Base-by-base conservation (phyloP, 2,797 vertebrate genomes). In the Sylvia borin region DNA sequence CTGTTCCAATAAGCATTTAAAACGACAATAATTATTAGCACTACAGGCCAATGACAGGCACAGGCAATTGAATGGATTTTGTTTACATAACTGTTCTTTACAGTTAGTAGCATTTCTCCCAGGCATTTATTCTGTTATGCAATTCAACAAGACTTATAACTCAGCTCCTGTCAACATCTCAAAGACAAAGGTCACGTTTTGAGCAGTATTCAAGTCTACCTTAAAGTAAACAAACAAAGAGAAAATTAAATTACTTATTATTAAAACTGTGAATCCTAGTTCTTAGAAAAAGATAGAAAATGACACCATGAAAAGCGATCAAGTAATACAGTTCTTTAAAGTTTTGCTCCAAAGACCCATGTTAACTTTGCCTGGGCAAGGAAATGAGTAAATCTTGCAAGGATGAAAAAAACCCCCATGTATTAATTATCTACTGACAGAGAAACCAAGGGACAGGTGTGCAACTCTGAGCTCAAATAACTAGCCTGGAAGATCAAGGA, bases 401-500 rank as follows among this genome's bases (percentile, higher is more conserved):
- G 38, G 27, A 86, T 12, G 15, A 60, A 79, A 91, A 90, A 93
- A 94, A 79, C 0, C 2, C 40, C 2, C 40, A 20, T 7, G 16
- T 77, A 82, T 93, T 91, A 93, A 95, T 92, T 74, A 94, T 29
- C 22, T 75, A 85, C 81, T 85, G 47, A 94, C 93, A 95, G 2
- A 83, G 54, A 94, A 96, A 92, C 76, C 73, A 91, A 94, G 95
- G 84, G 91, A 93, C 89, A 96, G 95, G 85, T 85, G 85, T 85
- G 85, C 72, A 93, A 72, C 50, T 70, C 62, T 53, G 72, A 95
- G 76, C 51, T 88, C 70, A 92, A 85, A 85, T 75, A 85, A 81
- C 51, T 17, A 90, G 40, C 29, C 54, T 61, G 40, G 73, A 83
- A 94, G 79, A 96, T 95, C 82, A 96, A 96, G 88, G 79, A 90